A percentile compares a stretch with the other conserved stretches of the same genome.
phyloP scores from a whole-genome alignment of 2,797 vertebrate genomes.

The Falco naumanni region DNA sequence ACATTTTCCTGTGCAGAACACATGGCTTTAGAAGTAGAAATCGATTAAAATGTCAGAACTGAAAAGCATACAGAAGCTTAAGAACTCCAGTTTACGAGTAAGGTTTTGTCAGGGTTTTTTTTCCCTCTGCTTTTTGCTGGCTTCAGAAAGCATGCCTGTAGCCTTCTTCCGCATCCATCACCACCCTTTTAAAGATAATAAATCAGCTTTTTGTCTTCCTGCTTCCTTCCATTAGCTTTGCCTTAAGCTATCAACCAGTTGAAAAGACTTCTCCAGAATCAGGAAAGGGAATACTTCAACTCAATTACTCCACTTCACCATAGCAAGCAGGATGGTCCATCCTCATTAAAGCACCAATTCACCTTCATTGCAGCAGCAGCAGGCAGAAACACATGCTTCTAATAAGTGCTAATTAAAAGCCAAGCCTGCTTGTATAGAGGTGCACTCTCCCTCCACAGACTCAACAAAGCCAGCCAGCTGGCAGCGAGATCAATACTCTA shows the following conservation, averaged over 20 bases:
- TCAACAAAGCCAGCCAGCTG: slow-evolving; percentile 22
- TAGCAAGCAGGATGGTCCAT: neutral
- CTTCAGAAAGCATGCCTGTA: neutral
- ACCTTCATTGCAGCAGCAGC: neutral
- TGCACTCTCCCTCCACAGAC: neutral
- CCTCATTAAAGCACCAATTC: slow-evolving; percentile 29
- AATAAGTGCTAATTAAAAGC: slow-evolving; percentile 64
- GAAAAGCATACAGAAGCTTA: neutral
- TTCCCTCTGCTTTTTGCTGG: neutral
- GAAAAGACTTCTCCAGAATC: slow-evolving; percentile 38
- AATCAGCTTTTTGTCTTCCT: slow-evolving; percentile 42
- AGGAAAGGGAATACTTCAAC: slow-evolving; percentile 52
- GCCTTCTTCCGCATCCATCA: neutral
- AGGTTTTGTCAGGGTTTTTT: neutral
- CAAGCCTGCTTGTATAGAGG: neutral
- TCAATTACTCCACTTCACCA: slow-evolving; percentile 47
- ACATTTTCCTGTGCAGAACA: neutral
- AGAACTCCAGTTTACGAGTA: neutral
- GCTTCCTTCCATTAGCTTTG: slow-evolving; percentile 37
- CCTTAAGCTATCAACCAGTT: slow-evolving; percentile 35
- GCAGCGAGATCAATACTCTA: slow-evolving; percentile 9
- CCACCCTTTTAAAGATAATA: slow-evolving; percentile 19
- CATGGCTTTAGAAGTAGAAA: neutral
- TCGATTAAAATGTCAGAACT: neutral
- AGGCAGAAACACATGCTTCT: slow-evolving; percentile 1